Evolutionary conservation across 2,113 vertebrate species (phyloP).

Genomic region (Otocyon megalotis): DNA sequence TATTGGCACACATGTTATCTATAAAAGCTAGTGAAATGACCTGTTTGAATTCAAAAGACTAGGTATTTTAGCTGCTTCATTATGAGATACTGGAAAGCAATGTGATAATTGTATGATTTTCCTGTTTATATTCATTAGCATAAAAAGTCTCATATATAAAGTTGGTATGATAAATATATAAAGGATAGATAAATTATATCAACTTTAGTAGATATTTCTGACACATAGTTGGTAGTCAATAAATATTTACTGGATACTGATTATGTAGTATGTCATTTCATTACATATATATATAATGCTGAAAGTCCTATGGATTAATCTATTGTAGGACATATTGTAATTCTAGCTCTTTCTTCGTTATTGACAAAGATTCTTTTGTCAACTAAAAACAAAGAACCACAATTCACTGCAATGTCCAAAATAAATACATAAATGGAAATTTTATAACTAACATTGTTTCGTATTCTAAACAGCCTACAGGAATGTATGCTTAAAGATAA

Average conservation of each 20-base stretch:
- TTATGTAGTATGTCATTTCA: not conserved
- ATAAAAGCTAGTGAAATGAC: not conserved
- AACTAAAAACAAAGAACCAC: not conserved
- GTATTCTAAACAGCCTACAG: not conserved
- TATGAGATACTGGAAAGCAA: not conserved
- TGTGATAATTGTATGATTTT: not conserved
- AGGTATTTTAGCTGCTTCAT: not conserved
- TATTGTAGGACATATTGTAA: not conserved
- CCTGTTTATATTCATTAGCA: not conserved
- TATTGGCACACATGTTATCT: slow-evolving; percentile 85
- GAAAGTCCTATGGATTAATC: not conserved
- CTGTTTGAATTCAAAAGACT: not conserved
- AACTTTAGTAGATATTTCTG: not conserved
- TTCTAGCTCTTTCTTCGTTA: not conserved
- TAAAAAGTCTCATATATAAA: not conserved
- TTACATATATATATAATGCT: not conserved
- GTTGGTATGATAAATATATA: not conserved
- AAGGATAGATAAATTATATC: not conserved
- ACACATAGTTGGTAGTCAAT: not conserved
- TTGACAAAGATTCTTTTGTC: not conserved
- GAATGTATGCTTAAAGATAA: not conserved
- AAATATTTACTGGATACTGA: slow-evolving; percentile 15
- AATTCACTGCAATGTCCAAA: not conserved
- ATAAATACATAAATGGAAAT: not conserved
- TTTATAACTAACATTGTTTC: not conserved